Evolutionary conservation across 2,888 invertebrate genomes (phyloP), one percentile per base, ranked within the genome.

Genomic region (Mimumesa dahlbomi): DNA sequence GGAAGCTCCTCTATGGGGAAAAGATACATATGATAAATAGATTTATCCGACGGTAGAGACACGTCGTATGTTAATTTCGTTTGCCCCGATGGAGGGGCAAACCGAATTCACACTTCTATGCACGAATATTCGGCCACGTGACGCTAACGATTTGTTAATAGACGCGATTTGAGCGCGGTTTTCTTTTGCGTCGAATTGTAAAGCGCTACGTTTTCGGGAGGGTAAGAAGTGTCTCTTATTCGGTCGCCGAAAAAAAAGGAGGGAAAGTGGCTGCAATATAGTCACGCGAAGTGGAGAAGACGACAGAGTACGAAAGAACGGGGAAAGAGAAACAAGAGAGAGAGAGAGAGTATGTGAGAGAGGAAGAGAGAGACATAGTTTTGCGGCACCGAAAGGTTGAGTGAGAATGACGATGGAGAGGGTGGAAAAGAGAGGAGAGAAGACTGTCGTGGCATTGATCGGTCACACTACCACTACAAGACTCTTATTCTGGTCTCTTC

Each of bases 371-470:
- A 52, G 61, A 76, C n/a, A n/a, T n/a, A 67, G 64, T 67, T 69
- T 50, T 42, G 53, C 56, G 59, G 66, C 49, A 59, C 38, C 48
- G 61, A 48, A 62, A 34, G 66, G 66, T 21, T 43, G 72, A 34
- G 34, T 3, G 59, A 62, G 53, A 62, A 49, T 62, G 71, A 62
- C 48, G 66, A 53, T n/a, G 52, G 31, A 16, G 66, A 34, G 6
- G 52, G 31, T 2, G 16, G 22, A 34, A 46, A 13, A 7, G 34
- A 29, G 46, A 9, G 2, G 40, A 38, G 42, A 31, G 38, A 54
- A 57, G 73, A 63, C 64, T 56, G 76, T 62, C 77, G 62, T 62
- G 64, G 79, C 81, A 81, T 81, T 80, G 81, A 81, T 81, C 81
- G 81, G 53, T 63, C 65, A 70, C 58, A 64, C 63, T 45, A 48